A percentile compares a stretch with the other conserved stretches of the same genome.
phyloP scores from a whole-genome alignment of 2,797 vertebrate genomes.

The Falco concolor region DNA sequence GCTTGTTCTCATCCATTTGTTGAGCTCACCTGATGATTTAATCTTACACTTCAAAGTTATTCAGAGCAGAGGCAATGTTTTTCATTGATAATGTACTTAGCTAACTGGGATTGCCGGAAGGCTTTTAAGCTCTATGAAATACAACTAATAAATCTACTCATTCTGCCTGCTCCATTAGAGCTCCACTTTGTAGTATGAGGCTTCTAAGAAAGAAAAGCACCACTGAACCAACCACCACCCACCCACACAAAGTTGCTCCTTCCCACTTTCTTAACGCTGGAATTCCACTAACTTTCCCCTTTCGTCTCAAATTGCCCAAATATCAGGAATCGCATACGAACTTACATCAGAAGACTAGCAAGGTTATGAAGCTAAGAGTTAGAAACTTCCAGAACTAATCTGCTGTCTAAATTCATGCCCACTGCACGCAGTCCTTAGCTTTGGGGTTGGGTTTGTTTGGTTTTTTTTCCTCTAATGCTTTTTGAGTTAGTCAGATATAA shows the following conservation, averaged over 20 bases:
- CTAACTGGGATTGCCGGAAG: not conserved
- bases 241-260: not conserved
- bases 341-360: not conserved
- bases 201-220: not conserved
- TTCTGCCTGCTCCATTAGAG: not conserved
- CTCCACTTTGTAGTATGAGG: not conserved
- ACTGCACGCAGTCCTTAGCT: not conserved
- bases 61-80: not conserved
- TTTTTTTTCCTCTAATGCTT: not conserved
- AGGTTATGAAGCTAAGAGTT: not conserved
- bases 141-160: not conserved
- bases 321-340: not conserved
- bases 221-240: not conserved
- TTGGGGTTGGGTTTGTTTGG: too few relatives aligned
- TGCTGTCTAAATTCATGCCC: not conserved
- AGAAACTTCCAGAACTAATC: not conserved
- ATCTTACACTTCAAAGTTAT: not conserved
- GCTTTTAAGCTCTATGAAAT: not conserved
- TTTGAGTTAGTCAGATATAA: not conserved
- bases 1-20: not conserved
- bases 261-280: not conserved
- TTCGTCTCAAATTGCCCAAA: not conserved
- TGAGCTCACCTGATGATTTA: not conserved
- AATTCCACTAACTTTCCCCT: not conserved
- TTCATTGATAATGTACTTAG: not conserved